Percentiles rank a stretch among this genome's conserved stretches.
Conservation (phyloP, 2,888 invertebrate genomes). For the Nomada flava region DNA sequence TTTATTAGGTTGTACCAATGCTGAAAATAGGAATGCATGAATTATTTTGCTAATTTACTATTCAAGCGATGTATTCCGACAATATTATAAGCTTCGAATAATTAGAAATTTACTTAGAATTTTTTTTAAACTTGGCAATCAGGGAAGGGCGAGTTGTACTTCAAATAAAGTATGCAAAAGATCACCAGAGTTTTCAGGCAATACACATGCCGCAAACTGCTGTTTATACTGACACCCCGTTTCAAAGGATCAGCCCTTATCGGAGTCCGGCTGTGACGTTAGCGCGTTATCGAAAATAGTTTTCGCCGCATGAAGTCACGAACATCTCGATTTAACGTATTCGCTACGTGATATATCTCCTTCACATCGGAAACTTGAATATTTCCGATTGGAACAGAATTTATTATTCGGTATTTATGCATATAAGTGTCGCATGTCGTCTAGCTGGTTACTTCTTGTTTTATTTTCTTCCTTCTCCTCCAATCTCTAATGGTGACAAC, state of each 20-base stretch:
- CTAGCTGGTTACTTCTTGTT: neutral
- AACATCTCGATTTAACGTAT: conserved; percentile 42
- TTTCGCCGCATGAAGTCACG: conserved; percentile 42
- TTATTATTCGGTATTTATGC: neutral
- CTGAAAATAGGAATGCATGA: too few relatives aligned
- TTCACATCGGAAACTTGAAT: neutral
- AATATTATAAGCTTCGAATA: too few relatives aligned
- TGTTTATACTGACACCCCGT: conserved; percentile 24
- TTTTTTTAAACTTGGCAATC: too few relatives aligned
- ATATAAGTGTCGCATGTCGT: conserved; percentile 10
- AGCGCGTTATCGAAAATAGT: conserved; percentile 44
- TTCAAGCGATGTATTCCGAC: too few relatives aligned
- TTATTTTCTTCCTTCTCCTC: neutral
- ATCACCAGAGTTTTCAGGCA: too few relatives aligned
- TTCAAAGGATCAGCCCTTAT: conserved; percentile 41
- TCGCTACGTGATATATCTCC: conserved; percentile 36
- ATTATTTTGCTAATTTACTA: too few relatives aligned
- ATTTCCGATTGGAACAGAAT: conserved; percentile 15
- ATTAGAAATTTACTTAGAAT: too few relatives aligned
- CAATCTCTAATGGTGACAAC: neutral
- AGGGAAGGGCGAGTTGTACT: too few relatives aligned
- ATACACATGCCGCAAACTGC: neutral
- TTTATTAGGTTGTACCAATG: too few relatives aligned
- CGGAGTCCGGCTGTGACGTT: conserved; percentile 34
- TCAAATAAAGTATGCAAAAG: too few relatives aligned